Conservation (phyloP, 2,797 vertebrate species). For the Chelonia mydas region DNA sequence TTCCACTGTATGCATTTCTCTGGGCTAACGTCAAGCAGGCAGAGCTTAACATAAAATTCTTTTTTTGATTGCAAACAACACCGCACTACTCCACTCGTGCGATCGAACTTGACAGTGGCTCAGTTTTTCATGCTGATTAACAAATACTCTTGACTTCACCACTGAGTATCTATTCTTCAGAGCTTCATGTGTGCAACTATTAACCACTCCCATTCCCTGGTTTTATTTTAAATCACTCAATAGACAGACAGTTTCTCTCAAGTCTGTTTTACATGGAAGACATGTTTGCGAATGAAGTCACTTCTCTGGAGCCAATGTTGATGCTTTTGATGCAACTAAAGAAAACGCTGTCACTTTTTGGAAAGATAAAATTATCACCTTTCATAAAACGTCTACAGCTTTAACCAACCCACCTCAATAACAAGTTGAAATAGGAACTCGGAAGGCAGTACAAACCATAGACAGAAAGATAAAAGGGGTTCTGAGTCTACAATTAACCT, state of each 20-base stretch:
- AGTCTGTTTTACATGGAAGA: conserved; percentile 34
- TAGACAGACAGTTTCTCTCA: conserved; percentile 48
- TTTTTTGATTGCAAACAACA: background rate
- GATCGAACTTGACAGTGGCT: background rate
- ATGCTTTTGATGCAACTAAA: conserved; percentile 53
- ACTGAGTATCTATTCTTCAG: background rate
- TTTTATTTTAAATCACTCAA: conserved; percentile 4
- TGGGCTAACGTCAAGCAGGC: background rate
- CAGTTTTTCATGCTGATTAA: background rate
- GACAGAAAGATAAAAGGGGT: conserved; percentile 26
- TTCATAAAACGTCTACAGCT: conserved; percentile 55
- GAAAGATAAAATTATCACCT: conserved; percentile 72
- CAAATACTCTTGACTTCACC: background rate
- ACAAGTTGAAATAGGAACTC: conserved; percentile 41
- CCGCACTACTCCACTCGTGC: rapidly evolving
- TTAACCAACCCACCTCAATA: conserved; percentile 47
- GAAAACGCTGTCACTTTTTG: conserved; percentile 50
- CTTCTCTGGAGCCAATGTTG: conserved; percentile 50
- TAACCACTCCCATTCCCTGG: background rate
- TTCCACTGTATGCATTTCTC: background rate
- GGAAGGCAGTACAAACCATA: conserved; percentile 40
- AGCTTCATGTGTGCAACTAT: background rate
- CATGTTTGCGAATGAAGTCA: conserved; percentile 49
- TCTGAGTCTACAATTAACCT: conserved; percentile 60
- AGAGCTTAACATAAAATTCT: background rate